Evolutionary conservation across 1,140 invertebrate genomes (phyloP).

Genomic region (Chlorops oryzae): DNA sequence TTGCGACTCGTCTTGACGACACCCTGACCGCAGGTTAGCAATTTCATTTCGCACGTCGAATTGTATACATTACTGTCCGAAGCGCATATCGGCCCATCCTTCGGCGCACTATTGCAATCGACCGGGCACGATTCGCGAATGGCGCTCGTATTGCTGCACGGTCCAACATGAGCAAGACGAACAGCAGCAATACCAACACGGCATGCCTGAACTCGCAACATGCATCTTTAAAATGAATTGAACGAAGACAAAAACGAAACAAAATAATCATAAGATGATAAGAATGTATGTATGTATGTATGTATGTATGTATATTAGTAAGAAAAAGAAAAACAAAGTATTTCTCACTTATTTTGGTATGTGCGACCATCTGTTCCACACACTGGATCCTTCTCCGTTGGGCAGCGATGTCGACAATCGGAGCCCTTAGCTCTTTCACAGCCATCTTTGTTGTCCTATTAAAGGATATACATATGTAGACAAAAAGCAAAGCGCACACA

Average conservation of each 20-base stretch:
- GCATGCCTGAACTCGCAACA: constrained; percentile 71
- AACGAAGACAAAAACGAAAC: too few species aligned
- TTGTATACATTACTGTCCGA: constrained; percentile 90
- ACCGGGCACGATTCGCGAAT: constrained; percentile 82
- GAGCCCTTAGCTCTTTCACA: constrained; percentile 61
- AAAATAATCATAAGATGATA: neutral
- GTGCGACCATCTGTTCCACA: constrained; percentile 86
- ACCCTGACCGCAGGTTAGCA: constrained; percentile 81
- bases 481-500: too few species aligned
- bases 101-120: constrained; percentile 72
- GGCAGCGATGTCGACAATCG: constrained; percentile 73
- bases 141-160: constrained; percentile 82
- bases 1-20: constrained; percentile 79
- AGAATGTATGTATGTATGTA: neutral
- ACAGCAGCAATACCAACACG: constrained; percentile 55
- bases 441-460: constrained; percentile 58
- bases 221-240: constrained; percentile 64
- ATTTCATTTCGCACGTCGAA: constrained; percentile 88
- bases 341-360: constrained; percentile 65
- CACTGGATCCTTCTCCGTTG: constrained; percentile 75
- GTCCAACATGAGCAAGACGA: constrained; percentile 70
- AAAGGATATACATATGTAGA: constrained; percentile 16
- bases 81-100: constrained; percentile 84
- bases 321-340: too few species aligned
- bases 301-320: neutral